Conservation (phyloP, 2,797 vertebrate species). For the Gephyroberyx darwinii region DNA sequence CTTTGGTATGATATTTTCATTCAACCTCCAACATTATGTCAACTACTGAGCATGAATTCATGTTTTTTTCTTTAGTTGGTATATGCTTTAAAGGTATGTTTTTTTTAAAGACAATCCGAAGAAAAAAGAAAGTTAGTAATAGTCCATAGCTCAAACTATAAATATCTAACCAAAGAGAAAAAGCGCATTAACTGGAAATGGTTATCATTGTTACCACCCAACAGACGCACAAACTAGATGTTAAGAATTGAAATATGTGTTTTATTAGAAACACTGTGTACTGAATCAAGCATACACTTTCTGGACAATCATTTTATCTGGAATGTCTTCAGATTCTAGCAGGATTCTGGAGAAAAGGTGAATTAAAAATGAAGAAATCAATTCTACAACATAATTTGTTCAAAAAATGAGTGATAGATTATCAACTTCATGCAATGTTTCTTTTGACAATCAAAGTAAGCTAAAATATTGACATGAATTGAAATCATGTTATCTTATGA, state of each 20-base stretch:
- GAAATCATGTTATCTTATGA: constrained; percentile 44
- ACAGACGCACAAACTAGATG: constrained; percentile 2
- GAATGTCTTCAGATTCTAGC: constrained; percentile 65
- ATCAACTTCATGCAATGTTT: constrained; percentile 63
- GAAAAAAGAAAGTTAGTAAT: no score
- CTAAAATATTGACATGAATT: constrained; percentile 37
- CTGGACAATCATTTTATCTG: constrained; percentile 71
- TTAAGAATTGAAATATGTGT: constrained; percentile 62
- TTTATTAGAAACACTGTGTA: constrained; percentile 75
- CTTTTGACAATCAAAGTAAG: constrained; percentile 44
- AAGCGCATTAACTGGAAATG: no score
- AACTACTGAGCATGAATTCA: no score
- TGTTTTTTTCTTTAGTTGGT: no score
- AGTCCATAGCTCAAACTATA: no score
- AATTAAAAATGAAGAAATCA: constrained; percentile 33
- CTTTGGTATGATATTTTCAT: no score
- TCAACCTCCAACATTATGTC: no score
- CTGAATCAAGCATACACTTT: constrained; percentile 65
- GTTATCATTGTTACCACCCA: neutral
- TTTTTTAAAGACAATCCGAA: no score
- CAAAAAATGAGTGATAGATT: constrained; percentile 21
- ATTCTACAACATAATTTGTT: constrained; percentile 23
- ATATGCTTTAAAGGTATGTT: no score
- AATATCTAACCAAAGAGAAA: no score
- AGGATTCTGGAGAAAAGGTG: constrained; percentile 42